Evolutionary conservation across 2,113 vertebrate species (phyloP).

Genomic region (Parus major): DNA sequence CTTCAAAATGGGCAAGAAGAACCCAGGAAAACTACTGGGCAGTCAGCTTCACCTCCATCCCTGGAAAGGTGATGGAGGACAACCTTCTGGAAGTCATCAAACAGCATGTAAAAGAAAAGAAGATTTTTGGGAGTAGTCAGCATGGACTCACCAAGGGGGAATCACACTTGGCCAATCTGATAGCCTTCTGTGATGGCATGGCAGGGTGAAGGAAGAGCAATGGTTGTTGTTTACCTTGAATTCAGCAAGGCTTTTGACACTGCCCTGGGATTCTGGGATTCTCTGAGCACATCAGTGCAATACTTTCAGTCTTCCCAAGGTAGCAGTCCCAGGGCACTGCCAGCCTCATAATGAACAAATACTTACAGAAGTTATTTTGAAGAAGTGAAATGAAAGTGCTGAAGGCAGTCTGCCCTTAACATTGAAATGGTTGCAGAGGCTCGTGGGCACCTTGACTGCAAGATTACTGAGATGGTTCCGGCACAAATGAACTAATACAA

Average conservation of each 20-base stretch:
- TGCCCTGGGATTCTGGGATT: background rate
- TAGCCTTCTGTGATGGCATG: background rate
- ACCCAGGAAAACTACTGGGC: background rate
- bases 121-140: background rate
- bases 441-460: accelerated
- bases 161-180: background rate
- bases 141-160: background rate
- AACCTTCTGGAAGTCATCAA: background rate
- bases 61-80: background rate
- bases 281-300: background rate
- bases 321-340: background rate
- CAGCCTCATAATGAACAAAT: background rate
- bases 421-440: background rate
- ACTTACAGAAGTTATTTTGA: background rate
- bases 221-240: background rate
- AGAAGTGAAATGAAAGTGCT: background rate
- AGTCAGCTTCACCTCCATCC: background rate
- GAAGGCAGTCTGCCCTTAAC: background rate
- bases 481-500: background rate
- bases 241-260: background rate
- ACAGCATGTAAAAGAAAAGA: background rate
- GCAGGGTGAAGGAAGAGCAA: background rate
- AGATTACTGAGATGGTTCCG: background rate
- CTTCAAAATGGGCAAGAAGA: background rate
- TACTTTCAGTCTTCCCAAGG: background rate